These are phyloP conservation scores for Lontra canadensis DNA, from an alignment of 2,113 vertebrate species.

Conservation along the genomic window DNA sequence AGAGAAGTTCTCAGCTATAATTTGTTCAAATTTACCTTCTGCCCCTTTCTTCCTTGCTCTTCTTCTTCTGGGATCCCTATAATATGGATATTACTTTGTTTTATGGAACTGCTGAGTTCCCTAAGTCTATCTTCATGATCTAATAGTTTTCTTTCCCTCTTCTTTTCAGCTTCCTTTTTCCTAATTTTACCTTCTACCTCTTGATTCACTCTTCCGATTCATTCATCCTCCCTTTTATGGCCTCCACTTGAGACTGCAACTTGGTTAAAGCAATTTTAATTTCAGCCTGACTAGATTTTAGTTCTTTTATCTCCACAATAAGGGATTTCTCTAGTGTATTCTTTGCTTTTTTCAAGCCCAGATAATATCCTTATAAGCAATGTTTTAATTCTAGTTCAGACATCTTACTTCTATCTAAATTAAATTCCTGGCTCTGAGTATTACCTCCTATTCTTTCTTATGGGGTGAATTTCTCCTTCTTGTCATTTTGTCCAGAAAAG, in stretches of 20 bases:
- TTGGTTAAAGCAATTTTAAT: not conserved
- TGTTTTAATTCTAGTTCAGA: not conserved
- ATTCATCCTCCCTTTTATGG: not conserved
- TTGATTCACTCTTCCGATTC: not conserved
- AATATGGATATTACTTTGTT: not conserved
- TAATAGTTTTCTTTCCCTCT: not conserved
- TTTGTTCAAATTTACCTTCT: not conserved
- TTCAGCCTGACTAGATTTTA: not conserved
- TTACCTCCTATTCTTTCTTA: not conserved
- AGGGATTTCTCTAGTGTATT: not conserved
- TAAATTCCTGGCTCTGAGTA: not conserved
- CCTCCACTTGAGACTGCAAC: not conserved
- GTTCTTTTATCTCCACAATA: not conserved
- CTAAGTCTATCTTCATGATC: not conserved
- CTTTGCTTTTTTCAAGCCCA: not conserved
- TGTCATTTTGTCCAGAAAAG: not conserved
- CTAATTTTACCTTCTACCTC: not conserved
- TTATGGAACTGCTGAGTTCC: not conserved
- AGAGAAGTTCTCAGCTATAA: not conserved
- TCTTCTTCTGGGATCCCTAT: not conserved
- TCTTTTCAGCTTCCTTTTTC: not conserved
- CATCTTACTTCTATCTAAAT: not conserved
- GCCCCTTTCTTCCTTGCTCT: not conserved
- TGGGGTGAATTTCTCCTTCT: not conserved
- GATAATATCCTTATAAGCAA: not conserved